Conservation (phyloP, 2,888 invertebrate species). For the Drosophila setosimentum region DNA sequence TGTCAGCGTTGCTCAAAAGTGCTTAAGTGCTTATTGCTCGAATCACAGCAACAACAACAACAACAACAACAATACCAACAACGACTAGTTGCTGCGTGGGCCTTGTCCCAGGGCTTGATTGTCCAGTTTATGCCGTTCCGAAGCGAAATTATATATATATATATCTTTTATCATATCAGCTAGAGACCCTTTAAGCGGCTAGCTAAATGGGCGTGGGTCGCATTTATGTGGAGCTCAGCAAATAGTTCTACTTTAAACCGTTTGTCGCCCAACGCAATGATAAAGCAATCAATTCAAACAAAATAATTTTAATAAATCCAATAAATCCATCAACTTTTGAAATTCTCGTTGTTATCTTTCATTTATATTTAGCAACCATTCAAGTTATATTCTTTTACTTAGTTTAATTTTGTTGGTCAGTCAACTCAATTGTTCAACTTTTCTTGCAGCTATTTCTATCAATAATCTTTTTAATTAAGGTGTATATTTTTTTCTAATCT, state of each 20-base stretch:
- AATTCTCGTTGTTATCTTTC: neutral
- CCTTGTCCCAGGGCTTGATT: conserved; percentile 39
- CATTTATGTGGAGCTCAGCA: neutral
- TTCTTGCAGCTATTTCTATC: neutral
- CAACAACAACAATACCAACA: neutral
- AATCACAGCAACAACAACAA: conserved; percentile 19
- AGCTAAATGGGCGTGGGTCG: conserved; percentile 37
- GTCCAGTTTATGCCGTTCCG: conserved; percentile 24
- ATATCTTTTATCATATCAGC: conserved; percentile 34
- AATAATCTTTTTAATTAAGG: neutral
- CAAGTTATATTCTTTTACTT: too few species aligned
- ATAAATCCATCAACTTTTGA: neutral
- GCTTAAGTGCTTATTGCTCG: conserved; percentile 64
- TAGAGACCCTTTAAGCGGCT: conserved; percentile 18
- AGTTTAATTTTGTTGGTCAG: neutral
- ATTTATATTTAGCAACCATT: neutral
- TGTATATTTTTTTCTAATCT: too few species aligned
- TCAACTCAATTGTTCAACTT: neutral
- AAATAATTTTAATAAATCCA: too few species aligned
- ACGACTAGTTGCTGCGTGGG: conserved; percentile 42
- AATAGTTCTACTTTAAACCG: conserved; percentile 5
- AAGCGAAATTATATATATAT: neutral
- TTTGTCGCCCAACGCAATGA: conserved; percentile 23
- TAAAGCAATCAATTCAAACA: too few species aligned
- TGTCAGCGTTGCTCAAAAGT: conserved; percentile 72